Conservation (phyloP, 1,140 invertebrate species). For the Hypothenemus hampei region DNA sequence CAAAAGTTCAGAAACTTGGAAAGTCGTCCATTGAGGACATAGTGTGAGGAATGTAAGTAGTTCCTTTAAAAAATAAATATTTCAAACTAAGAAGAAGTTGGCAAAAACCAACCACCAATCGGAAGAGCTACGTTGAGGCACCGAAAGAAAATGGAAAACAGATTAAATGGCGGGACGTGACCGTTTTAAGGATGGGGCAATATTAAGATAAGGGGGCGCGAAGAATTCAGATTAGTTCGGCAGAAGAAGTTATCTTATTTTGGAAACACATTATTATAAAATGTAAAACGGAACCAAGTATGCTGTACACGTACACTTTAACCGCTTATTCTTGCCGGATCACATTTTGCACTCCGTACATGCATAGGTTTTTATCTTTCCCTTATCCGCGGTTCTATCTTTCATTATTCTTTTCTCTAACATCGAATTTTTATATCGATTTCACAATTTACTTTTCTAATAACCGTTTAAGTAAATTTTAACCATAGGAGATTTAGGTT, state of each 20-base stretch:
- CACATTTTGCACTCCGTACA: constrained; percentile 25
- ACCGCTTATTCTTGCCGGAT: constrained; percentile 24
- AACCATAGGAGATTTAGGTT: too few species aligned
- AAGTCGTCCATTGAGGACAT: too few species aligned
- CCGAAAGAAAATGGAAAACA: constrained; percentile 37
- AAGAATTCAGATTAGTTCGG: constrained; percentile 34
- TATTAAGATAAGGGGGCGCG: constrained; percentile 34
- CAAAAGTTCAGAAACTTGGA: too few species aligned
- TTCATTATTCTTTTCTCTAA: too few species aligned
- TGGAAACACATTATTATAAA: constrained; percentile 36
- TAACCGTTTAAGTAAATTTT: too few species aligned
- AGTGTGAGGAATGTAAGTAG: too few species aligned
- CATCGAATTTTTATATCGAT: too few species aligned
- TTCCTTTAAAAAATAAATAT: constrained; percentile 1
- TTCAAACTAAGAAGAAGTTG: not conserved
- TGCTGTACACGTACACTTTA: constrained; percentile 26
- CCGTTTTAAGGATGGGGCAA: constrained; percentile 34
- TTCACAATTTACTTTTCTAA: too few species aligned
- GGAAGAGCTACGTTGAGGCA: constrained; percentile 8
- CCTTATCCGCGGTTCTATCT: constrained; percentile 12
- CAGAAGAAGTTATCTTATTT: constrained; percentile 36
- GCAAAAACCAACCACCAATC: constrained; percentile 6
- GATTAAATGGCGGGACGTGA: constrained; percentile 38
- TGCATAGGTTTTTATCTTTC: constrained; percentile 22
- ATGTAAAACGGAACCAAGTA: constrained; percentile 25